Evolutionary conservation across 2,113 vertebrate species (phyloP).

Genomic region (Protobothrops flavoviridis): DNA sequence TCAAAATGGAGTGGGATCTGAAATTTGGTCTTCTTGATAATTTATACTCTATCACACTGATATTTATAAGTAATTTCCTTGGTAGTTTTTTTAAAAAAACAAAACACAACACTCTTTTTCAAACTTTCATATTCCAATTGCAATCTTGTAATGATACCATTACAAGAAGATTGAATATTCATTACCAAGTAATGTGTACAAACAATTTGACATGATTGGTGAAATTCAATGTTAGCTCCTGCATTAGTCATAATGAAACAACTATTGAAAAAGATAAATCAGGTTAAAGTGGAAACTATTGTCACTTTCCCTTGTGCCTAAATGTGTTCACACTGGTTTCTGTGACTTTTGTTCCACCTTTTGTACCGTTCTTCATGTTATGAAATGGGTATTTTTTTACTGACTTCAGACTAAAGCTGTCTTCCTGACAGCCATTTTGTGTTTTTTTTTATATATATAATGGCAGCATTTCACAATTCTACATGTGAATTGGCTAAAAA

Average conservation of each 20-base stretch:
- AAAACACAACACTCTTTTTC: not conserved
- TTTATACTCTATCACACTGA: not conserved
- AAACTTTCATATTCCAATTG: not conserved
- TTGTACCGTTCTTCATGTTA: not conserved
- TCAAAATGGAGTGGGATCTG: not conserved
- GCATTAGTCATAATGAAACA: not conserved
- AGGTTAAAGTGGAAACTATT: not conserved
- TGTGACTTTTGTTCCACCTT: not conserved
- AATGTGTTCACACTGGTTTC: not conserved
- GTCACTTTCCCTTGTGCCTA: not conserved
- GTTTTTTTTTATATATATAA: not conserved
- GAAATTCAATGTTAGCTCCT: not conserved
- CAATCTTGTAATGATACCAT: not conserved
- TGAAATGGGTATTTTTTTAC: not conserved
- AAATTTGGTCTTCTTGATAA: not conserved
- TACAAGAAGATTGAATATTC: not conserved
- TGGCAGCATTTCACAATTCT: not conserved
- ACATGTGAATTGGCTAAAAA: not conserved
- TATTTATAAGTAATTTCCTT: not conserved
- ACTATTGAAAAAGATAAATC: not conserved
- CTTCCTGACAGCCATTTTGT: not conserved
- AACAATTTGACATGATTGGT: not conserved
- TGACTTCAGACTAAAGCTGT: not conserved
- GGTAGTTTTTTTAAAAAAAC: not conserved
- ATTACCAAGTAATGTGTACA: not conserved